A percentile compares a stretch with the other conserved stretches of the same genome.
These are phyloP conservation scores for Triops longicaudatus DNA, from an alignment of 1,140 invertebrate genomes.

Conservation along the genomic window DNA sequence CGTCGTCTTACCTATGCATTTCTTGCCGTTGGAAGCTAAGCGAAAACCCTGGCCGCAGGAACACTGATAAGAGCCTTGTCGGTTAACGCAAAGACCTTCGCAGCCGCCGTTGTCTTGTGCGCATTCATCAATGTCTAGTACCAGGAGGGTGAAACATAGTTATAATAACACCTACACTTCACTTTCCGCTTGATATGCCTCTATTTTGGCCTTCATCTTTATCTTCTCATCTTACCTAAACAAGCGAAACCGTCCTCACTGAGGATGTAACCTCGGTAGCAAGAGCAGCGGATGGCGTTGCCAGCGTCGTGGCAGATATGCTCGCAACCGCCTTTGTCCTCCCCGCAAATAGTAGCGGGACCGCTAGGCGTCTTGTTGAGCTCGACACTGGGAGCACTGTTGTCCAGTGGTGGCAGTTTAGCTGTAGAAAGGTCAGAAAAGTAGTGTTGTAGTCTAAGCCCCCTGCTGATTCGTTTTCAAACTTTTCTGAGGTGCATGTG, in stretches of 20 bases:
- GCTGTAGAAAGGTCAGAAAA: neutral
- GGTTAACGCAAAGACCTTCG: constrained; percentile 51
- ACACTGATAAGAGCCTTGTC: constrained; percentile 45
- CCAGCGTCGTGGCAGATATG: constrained; percentile 42
- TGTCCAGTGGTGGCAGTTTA: neutral
- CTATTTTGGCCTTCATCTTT: neutral
- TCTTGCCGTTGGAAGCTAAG: constrained; percentile 46
- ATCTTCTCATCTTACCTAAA: constrained; percentile 31
- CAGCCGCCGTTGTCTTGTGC: constrained; percentile 58
- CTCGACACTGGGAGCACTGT: neutral
- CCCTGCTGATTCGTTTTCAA: neutral
- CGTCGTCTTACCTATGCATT: constrained; percentile 51
- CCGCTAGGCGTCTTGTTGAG: neutral
- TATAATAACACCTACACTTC: neutral
- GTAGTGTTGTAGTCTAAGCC: neutral
- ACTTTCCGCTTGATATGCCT: neutral
- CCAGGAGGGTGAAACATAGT: neutral
- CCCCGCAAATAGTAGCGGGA: constrained; percentile 33
- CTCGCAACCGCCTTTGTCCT: constrained; percentile 39
- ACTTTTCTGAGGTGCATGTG: neutral
- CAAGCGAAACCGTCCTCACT: constrained; percentile 33
- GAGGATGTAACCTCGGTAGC: constrained; percentile 35
- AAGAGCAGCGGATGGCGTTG: constrained; percentile 37
- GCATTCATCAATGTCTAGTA: constrained; percentile 72
- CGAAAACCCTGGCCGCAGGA: constrained; percentile 44